Conservation (phyloP, 2,113 vertebrate species). For the Chlorodrepanis virens region DNA sequence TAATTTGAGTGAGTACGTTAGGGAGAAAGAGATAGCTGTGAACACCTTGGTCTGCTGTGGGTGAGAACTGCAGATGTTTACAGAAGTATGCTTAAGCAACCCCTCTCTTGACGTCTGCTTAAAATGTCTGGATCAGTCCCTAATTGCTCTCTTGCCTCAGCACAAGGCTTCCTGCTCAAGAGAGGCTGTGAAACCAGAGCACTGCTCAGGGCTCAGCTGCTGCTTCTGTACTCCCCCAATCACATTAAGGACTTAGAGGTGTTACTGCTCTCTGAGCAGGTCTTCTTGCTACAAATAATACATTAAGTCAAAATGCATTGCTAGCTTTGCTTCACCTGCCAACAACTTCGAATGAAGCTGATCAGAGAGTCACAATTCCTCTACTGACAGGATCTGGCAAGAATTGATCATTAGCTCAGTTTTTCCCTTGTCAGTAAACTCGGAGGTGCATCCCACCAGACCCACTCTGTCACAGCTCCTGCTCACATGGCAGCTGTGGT, state of each 20-base stretch:
- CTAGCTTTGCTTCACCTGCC: not conserved
- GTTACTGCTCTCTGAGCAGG: not conserved
- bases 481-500: not conserved
- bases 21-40: not conserved
- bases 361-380: not conserved
- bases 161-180: not conserved
- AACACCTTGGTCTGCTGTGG: not conserved
- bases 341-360: not conserved
- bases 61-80: not conserved
- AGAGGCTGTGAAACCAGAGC: not conserved
- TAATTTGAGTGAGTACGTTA: too few species aligned
- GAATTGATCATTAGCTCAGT: not conserved
- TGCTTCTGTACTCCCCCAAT: not conserved
- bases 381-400: slow-evolving; percentile 6
- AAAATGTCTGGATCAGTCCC: not conserved
- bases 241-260: not conserved
- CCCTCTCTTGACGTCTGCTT: not conserved
- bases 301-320: not conserved
- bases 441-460: not conserved
- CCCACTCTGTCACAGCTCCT: not conserved
- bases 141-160: not conserved
- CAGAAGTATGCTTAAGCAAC: not conserved
- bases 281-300: not conserved
- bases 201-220: not conserved
- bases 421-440: not conserved